Evolutionary conservation across 2,888 invertebrate genomes (phyloP).

Genomic region (Tipula helvola): DNA sequence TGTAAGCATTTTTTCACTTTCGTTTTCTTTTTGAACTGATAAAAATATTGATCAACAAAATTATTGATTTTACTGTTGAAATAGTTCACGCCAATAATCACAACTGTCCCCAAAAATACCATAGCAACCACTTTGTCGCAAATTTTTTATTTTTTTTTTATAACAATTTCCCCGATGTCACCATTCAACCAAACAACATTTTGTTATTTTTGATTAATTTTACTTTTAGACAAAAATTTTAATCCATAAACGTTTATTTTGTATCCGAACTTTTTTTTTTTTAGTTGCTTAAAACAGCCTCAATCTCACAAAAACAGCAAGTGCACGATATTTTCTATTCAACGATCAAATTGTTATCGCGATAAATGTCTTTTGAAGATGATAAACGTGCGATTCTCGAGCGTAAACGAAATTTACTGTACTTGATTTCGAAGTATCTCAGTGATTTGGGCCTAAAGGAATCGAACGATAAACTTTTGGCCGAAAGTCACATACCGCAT

Average conservation of each 20-base stretch:
- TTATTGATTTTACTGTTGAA: no score
- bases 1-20: no score
- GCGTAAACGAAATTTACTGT: slow-evolving; percentile 41
- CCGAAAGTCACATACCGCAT: slow-evolving; percentile 59
- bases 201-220: background rate
- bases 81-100: background rate
- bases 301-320: background rate
- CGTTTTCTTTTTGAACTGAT: no score
- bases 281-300: background rate
- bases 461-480: slow-evolving; percentile 49
- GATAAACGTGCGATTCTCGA: slow-evolving; percentile 11
- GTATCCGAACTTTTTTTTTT: background rate
- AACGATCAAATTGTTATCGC: background rate
- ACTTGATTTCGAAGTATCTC: slow-evolving; percentile 55
- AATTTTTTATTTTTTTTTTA: background rate
- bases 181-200: background rate
- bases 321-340: background rate
- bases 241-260: background rate
- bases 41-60: no score
- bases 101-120: background rate
- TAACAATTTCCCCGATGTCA: background rate
- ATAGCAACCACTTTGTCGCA: background rate
- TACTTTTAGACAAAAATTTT: background rate
- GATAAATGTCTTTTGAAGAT: slow-evolving; percentile 4
- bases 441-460: slow-evolving; percentile 50